Evolutionary conservation across 2,888 invertebrate genomes (phyloP).

Genomic region (Neria commutata): DNA sequence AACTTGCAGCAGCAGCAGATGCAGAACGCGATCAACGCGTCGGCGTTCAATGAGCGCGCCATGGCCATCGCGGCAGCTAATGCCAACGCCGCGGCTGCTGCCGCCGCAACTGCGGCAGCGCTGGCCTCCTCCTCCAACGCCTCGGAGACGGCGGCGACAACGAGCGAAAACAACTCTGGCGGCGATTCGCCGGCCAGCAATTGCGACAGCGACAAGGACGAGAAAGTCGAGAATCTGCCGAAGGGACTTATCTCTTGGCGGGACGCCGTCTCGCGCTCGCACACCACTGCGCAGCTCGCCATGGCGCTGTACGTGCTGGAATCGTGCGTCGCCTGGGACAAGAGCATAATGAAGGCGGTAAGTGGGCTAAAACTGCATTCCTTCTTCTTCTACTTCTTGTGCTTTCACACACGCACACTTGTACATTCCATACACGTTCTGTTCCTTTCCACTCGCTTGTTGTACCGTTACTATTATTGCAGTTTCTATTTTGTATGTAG

Average conservation of each 20-base stretch:
- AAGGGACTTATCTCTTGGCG: slow-evolving; percentile 85
- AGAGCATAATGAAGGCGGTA: slow-evolving; percentile 99
- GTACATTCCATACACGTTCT: not conserved
- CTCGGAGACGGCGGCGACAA: slow-evolving; percentile 33
- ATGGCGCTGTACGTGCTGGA: slow-evolving; percentile 90
- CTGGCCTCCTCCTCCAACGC: slow-evolving; percentile 25
- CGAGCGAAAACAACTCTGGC: slow-evolving; percentile 47
- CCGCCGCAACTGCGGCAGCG: slow-evolving; percentile 27
- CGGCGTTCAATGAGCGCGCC: slow-evolving; percentile 51
- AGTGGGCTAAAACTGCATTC: slow-evolving; percentile 66
- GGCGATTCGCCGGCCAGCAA: slow-evolving; percentile 58
- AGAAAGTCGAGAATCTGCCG: slow-evolving; percentile 59
- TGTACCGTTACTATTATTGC: no score
- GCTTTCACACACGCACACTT: slow-evolving; percentile 12
- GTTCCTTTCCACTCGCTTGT: no score
- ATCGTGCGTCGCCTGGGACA: slow-evolving; percentile 96
- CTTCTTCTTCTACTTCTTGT: not conserved
- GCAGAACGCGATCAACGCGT: slow-evolving; percentile 43
- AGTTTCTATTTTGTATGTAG: no score
- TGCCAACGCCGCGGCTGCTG: slow-evolving; percentile 35
- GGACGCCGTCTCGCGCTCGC: slow-evolving; percentile 81
- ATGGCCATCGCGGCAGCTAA: slow-evolving; percentile 54
- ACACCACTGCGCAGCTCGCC: slow-evolving; percentile 88
- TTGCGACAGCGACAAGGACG: slow-evolving; percentile 60
- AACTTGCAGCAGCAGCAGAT: slow-evolving; percentile 46